Conservation (phyloP, 1,140 invertebrate species). For the Macrosteles quadrilineatus region DNA sequence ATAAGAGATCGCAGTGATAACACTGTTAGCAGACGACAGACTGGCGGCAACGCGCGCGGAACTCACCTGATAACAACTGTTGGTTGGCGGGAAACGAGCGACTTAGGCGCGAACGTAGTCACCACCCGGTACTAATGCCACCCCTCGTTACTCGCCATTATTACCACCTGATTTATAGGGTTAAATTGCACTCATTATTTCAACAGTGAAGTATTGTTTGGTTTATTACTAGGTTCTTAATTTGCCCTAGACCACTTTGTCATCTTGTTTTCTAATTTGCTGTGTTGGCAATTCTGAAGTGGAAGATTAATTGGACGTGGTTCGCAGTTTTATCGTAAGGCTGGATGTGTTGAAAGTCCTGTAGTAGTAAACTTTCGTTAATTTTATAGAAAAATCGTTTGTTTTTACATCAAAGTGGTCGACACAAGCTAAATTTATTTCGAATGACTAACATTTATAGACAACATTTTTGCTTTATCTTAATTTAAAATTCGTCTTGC, state of each 20-base stretch:
- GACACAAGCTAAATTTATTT: no score
- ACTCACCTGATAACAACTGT: not conserved
- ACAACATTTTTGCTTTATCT: no score
- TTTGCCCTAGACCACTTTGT: not conserved
- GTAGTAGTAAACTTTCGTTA: no score
- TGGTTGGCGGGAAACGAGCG: not conserved
- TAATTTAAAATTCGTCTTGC: no score
- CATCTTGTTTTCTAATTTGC: not conserved
- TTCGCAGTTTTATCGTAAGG: not conserved
- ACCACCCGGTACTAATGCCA: not conserved
- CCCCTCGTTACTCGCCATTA: not conserved
- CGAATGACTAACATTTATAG: no score
- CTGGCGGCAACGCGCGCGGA: not conserved
- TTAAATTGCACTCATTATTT: slow-evolving; percentile 14
- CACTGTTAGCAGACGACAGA: not conserved
- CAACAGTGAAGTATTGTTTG: not conserved
- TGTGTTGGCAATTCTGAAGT: not conserved
- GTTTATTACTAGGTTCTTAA: not conserved
- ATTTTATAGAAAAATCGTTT: no score
- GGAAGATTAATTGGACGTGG: not conserved
- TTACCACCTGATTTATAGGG: not conserved
- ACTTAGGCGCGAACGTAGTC: not conserved
- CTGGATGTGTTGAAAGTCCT: no score
- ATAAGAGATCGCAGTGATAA: not conserved
- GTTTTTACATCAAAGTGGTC: no score